phyloP scores from a whole-genome alignment of 2,888 invertebrate genomes.

The Phengaris alcon region DNA sequence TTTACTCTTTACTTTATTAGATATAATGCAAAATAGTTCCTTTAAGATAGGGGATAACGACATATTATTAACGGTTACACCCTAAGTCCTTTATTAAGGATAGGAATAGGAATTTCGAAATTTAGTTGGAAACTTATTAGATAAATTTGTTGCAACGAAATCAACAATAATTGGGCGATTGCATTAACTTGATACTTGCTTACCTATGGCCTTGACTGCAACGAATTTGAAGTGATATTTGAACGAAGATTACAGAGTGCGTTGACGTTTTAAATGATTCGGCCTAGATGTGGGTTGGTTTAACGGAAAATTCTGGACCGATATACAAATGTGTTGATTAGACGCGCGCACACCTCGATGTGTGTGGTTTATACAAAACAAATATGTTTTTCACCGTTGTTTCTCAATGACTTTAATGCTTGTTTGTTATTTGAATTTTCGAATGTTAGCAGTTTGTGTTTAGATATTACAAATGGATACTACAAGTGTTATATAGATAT shows the following conservation, averaged over 20 bases:
- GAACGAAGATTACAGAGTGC: slow-evolving; percentile 33
- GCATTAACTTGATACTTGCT: slow-evolving; percentile 10
- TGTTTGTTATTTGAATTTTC: not conserved
- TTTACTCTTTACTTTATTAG: not conserved
- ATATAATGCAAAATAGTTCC: not conserved
- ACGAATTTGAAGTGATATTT: slow-evolving; percentile 13
- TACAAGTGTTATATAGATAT: not conserved
- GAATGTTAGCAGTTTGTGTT: not conserved
- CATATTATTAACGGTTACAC: too few relatives aligned
- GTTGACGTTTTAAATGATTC: slow-evolving; percentile 34
- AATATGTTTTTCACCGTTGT: slow-evolving; percentile 9
- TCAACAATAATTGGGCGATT: not conserved
- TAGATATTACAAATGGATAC: not conserved
- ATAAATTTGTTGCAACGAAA: not conserved
- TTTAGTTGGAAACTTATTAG: not conserved
- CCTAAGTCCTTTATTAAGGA: too few relatives aligned
- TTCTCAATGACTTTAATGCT: not conserved
- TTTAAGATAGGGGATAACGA: not conserved
- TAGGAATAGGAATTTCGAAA: not conserved
- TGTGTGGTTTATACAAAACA: slow-evolving; percentile 18
- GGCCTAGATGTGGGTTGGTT: slow-evolving; percentile 26
- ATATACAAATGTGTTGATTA: slow-evolving; percentile 26
- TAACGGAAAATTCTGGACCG: slow-evolving; percentile 36
- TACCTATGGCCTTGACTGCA: slow-evolving; percentile 7
- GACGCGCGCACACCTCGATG: slow-evolving; percentile 30